These are phyloP conservation scores for Chironomus tepperi DNA, from an alignment of 1,140 invertebrate genomes.

Conservation along the genomic window DNA sequence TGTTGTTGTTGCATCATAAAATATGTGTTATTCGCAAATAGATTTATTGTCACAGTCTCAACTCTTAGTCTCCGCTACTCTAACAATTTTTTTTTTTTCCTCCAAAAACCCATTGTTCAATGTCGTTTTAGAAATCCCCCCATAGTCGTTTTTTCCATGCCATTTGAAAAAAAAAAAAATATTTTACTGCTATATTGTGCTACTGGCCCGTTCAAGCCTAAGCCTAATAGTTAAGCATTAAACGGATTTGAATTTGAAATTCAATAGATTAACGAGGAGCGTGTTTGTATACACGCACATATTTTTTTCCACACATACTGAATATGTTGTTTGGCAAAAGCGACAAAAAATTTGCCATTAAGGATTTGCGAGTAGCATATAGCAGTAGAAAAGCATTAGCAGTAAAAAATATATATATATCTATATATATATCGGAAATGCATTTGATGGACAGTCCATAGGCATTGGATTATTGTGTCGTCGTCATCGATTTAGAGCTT, in stretches of 20 bases:
- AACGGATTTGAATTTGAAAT: constrained; percentile 20
- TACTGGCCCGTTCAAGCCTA: not conserved
- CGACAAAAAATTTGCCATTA: constrained; percentile 4
- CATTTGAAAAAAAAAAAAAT: constrained; percentile 14
- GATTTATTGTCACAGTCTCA: not conserved
- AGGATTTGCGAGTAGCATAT: not conserved
- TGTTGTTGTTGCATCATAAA: constrained; percentile 1
- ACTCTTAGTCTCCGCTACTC: not conserved
- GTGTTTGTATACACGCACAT: constrained; percentile 19
- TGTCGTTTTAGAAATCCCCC: not conserved
- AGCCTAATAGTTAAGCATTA: constrained; percentile 24
- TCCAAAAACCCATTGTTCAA: not conserved
- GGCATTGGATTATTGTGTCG: constrained; percentile 11
- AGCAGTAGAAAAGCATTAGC: not conserved
- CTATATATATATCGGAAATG: not conserved
- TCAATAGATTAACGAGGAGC: constrained; percentile 20
- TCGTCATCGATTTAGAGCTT: constrained; percentile 12
- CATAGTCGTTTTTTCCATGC: not conserved
- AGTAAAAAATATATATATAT: too few species aligned
- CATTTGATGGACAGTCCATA: constrained; percentile 7
- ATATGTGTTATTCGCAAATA: constrained; percentile 17
- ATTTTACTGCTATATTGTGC: constrained; percentile 16
- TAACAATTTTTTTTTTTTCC: not conserved
- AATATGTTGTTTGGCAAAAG: not conserved
- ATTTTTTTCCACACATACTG: constrained; percentile 1